phyloP scores from a whole-genome alignment of 2,888 invertebrate genomes.

The Terebella lapidaria region DNA sequence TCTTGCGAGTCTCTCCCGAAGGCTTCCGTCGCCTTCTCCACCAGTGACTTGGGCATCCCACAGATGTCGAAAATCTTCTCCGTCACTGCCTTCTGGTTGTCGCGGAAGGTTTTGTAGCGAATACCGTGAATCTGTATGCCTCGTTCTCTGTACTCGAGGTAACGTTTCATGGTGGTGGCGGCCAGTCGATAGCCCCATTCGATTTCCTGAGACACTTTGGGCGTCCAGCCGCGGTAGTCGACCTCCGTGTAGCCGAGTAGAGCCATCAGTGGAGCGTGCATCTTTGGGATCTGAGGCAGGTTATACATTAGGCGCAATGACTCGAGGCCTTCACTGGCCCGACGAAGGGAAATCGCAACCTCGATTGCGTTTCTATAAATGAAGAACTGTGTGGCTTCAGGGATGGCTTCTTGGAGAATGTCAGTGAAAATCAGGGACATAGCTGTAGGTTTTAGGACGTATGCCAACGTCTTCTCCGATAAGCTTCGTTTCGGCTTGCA shows the following conservation, averaged over 20 bases:
- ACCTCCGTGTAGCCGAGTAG: not conserved
- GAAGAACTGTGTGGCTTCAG: not conserved
- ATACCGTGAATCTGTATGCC: not conserved
- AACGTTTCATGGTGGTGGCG: not conserved
- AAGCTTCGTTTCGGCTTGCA: not conserved
- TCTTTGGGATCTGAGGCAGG: not conserved
- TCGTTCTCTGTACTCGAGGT: not conserved
- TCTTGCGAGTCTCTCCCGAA: not conserved
- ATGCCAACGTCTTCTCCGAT: not conserved
- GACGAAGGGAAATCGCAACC: not conserved
- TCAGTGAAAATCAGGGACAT: not conserved
- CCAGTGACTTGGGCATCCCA: not conserved
- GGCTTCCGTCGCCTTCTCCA: not conserved
- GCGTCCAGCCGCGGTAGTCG: not conserved
- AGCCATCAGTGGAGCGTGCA: not conserved
- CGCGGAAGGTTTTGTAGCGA: not conserved
- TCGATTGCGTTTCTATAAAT: not conserved
- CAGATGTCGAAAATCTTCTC: not conserved
- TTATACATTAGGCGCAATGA: not conserved
- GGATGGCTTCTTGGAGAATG: not conserved
- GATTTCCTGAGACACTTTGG: not conserved
- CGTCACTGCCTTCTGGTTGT: not conserved
- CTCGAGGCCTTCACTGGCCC: not conserved
- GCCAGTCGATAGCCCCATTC: not conserved
- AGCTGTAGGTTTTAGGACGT: not conserved